Base-by-base conservation (phyloP, 2,888 invertebrate species). In the Acholoe squamosa region DNA sequence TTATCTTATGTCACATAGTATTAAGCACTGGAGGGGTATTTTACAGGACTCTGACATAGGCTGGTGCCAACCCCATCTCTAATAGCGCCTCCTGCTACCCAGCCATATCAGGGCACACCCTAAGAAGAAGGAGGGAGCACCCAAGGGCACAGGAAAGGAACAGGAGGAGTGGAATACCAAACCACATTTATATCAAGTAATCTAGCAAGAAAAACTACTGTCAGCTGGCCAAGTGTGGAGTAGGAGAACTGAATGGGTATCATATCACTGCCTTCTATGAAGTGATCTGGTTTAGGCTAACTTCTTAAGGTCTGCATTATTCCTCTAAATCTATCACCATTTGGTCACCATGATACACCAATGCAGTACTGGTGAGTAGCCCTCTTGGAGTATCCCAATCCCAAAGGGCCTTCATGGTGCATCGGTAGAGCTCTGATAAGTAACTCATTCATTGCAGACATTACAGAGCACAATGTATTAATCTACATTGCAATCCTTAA, bases 171-270 rank as follows among this genome's bases (percentile, higher is more conserved):
- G 61, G 61, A 25, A 25, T 19, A 31, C 28, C 76, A 28, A 76
- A 31, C 19, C 43, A 43, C 52, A 84, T 84, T 84, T 84, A 84
- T 84, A 84, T 84, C 84, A 84, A 84, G 84, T 52, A 84, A 84
- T 84, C 51, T 84, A 84, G 43, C 84, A 84, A 33, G 34, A 77
- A 52, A 84, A 51, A 28, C 7, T 10, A 22, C 52, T 43, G 84
- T 84, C 84, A 77, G n/a, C 33, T 7, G 31, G 19, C 77, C 77
- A 77, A 77, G 34, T 77, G 34, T 25, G 34, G 31, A 77, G 77
- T 34, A 28, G 19, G 33, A 43, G 43, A 43, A 34, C 16, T 77
- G 77, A 77, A 77, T 77, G 84, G 84, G 51, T 52, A 22, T 52
- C 22, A 33, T 84, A 84, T 84, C 25, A 25, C 51, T 22, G n/a